phyloP scores from a whole-genome alignment of 2,888 invertebrate species.

The Acanthosepion lycidas region DNA sequence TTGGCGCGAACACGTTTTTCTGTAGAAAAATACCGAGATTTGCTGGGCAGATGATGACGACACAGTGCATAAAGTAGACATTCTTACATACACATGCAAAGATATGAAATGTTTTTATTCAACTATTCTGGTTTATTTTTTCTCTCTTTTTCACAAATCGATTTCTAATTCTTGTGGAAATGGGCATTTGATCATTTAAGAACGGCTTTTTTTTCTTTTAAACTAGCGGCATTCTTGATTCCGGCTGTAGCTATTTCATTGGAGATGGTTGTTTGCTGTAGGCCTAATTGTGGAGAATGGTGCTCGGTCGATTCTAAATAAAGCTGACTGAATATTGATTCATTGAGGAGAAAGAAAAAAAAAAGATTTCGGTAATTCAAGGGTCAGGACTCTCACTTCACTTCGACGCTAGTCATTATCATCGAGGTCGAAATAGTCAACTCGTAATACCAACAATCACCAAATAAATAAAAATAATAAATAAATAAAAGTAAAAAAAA shows the following conservation, averaged over 20 bases:
- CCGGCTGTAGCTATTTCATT: background rate
- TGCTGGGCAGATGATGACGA: too few relatives aligned
- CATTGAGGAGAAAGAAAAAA: background rate
- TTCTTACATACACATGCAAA: too few relatives aligned
- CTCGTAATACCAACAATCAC: background rate
- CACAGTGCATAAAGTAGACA: background rate
- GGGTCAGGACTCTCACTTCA: background rate
- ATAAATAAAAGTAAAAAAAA: background rate
- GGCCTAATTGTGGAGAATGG: background rate
- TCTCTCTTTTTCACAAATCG: background rate
- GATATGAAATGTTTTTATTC: background rate
- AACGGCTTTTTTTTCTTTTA: background rate
- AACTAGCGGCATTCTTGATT: background rate
- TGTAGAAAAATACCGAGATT: too few relatives aligned
- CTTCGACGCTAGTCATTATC: background rate
- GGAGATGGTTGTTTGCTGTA: background rate
- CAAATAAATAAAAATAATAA: too few relatives aligned
- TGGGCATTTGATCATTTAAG: background rate
- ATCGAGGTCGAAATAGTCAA: background rate
- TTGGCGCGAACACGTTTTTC: too few relatives aligned
- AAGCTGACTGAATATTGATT: background rate
- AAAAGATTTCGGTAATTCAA: background rate
- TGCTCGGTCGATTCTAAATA: background rate
- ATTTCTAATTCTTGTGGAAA: slow-evolving; percentile 24
- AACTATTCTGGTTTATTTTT: background rate